phyloP scores from a whole-genome alignment of 2,888 invertebrate genomes.

The Gastracanthus pulcherrimus region DNA sequence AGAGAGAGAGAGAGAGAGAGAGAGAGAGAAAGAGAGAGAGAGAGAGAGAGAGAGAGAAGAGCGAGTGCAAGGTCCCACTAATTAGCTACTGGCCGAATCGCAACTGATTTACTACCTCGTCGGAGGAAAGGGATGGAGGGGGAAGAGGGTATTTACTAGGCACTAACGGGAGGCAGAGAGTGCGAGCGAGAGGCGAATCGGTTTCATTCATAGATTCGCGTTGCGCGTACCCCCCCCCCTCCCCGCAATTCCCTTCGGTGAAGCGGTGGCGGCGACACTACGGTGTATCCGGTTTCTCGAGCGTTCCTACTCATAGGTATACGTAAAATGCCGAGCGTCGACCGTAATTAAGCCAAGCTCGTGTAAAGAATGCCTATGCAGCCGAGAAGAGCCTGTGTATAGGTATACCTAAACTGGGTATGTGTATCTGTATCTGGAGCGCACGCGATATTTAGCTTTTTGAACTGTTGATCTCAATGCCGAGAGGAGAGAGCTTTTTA shows the following conservation, averaged over 20 bases:
- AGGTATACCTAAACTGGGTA: too few relatives aligned
- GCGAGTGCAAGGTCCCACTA: constrained; percentile 60
- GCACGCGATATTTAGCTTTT: not conserved
- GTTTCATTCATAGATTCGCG: constrained; percentile 58
- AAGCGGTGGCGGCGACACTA: constrained; percentile 2
- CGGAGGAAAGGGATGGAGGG: too few relatives aligned
- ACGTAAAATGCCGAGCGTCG: constrained; percentile 31
- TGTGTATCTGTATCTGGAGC: not conserved
- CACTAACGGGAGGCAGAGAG: constrained; percentile 66
- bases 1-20: constrained; percentile 26
- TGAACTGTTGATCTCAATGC: too few relatives aligned
- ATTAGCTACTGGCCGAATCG: constrained; percentile 66
- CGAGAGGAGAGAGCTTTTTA: too few relatives aligned
- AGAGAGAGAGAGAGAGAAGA: constrained; percentile 22
- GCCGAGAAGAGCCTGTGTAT: not conserved
- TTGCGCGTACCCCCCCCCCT: too few relatives aligned
- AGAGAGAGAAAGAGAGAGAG: constrained; percentile 18
- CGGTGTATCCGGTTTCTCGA: constrained; percentile 57
- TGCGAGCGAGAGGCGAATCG: constrained; percentile 57
- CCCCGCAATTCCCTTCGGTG: constrained; percentile 12
- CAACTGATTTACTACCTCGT: constrained; percentile 66
- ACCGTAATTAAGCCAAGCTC: constrained; percentile 50
- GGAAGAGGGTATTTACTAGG: constrained; percentile 53
- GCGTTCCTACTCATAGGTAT: constrained; percentile 28
- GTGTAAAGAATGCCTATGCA: constrained; percentile 30